These are phyloP conservation scores for Morpho helenor DNA, from an alignment of 2,888 invertebrate genomes.

Conservation along the genomic window DNA sequence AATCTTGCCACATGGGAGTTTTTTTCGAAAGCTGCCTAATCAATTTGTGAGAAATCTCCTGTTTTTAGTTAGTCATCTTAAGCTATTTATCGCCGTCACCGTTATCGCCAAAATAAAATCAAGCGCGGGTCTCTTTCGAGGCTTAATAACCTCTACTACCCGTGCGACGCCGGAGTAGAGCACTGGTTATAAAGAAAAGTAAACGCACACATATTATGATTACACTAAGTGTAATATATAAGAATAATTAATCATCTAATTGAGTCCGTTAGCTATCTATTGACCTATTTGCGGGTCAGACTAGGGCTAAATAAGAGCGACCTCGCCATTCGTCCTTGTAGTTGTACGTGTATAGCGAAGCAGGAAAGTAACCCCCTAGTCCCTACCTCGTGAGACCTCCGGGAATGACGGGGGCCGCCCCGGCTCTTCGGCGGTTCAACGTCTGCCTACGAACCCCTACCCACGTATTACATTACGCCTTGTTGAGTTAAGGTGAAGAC, in stretches of 20 bases:
- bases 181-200: no score
- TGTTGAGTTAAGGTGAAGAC: constrained; percentile 11
- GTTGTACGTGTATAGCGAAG: constrained; percentile 25
- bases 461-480: constrained; percentile 26
- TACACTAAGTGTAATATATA: background rate
- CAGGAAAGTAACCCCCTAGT: constrained; percentile 31
- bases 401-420: constrained; percentile 54
- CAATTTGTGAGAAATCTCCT: no score
- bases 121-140: no score
- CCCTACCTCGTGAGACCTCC: constrained; percentile 49
- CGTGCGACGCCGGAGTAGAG: no score
- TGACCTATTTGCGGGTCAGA: constrained; percentile 28
- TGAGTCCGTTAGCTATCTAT: constrained; percentile 25
- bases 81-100: no score
- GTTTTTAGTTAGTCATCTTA: no score
- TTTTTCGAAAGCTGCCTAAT: no score
- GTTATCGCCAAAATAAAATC: no score
- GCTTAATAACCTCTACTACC: no score
- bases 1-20: no score
- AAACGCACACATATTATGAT: no score
- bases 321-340: constrained; percentile 26
- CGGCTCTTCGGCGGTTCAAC: constrained; percentile 36
- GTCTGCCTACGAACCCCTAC: constrained; percentile 25
- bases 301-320: constrained; percentile 24
- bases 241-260: constrained; percentile 25